phyloP scores from a whole-genome alignment of 2,888 invertebrate genomes.

The Chelonus formosanus region DNA sequence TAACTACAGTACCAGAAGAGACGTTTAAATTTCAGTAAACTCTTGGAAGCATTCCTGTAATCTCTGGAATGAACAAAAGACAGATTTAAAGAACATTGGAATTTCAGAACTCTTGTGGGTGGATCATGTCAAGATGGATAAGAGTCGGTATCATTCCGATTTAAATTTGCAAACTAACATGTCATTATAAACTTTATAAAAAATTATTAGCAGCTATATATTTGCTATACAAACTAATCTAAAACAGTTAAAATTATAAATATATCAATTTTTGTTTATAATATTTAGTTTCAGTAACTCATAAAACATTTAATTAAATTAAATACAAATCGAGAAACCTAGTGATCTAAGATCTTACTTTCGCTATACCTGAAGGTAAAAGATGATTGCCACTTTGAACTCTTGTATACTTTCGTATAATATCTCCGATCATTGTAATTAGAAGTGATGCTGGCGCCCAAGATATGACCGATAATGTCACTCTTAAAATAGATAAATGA shows the following conservation, averaged over 20 bases:
- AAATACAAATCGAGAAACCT: not conserved
- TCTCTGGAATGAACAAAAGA: not conserved
- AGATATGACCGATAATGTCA: conserved; percentile 28
- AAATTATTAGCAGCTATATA: conserved; percentile 43
- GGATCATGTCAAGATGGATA: conserved; percentile 27
- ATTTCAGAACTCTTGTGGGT: conserved; percentile 37
- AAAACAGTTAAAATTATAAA: not conserved
- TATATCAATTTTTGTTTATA: not conserved
- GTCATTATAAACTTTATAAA: conserved; percentile 14
- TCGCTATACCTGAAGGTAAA: conserved; percentile 30
- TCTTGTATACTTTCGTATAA: conserved; percentile 39
- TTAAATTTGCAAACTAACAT: no score
- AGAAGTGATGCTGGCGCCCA: conserved; percentile 45
- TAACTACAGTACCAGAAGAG: no score
- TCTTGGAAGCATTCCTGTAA: not conserved
- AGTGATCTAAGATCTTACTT: not conserved
- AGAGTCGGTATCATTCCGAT: no score
- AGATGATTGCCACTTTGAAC: conserved; percentile 40
- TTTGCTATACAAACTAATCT: not conserved
- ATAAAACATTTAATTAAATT: not conserved
- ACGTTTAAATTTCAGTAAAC: not conserved
- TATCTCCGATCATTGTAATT: conserved; percentile 52
- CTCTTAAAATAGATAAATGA: no score
- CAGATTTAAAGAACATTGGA: conserved; percentile 34
- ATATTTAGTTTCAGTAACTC: not conserved